Evolutionary conservation across 1,140 invertebrate genomes (phyloP).

Genomic region (Sinella curviseta): DNA sequence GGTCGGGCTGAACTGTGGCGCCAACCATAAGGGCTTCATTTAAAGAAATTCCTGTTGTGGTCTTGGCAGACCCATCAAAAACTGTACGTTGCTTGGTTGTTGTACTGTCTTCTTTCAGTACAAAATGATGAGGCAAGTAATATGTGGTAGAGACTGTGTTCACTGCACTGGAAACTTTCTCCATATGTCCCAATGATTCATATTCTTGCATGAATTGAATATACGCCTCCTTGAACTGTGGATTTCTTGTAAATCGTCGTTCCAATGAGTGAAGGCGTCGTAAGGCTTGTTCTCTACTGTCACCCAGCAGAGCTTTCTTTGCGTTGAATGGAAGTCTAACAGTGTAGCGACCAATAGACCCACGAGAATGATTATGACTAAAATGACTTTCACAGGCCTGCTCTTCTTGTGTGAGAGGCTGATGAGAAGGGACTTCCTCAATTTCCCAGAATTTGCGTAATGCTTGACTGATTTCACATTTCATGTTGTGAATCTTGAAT

Average conservation of each 20-base stretch:
- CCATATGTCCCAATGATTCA: slow-evolving; percentile 28
- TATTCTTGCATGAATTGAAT: slow-evolving; percentile 13
- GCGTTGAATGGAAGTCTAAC: slow-evolving; percentile 47
- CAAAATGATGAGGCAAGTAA: slow-evolving; percentile 50
- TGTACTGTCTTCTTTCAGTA: slow-evolving; percentile 45
- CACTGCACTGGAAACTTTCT: background rate
- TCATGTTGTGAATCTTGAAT: background rate
- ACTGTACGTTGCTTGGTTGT: slow-evolving; percentile 49
- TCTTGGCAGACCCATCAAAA: slow-evolving; percentile 46
- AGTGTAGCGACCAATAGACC: slow-evolving; percentile 37
- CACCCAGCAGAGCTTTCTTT: slow-evolving; percentile 29
- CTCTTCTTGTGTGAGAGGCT: slow-evolving; percentile 25
- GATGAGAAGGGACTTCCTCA: slow-evolving; percentile 34
- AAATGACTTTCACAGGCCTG: slow-evolving; percentile 46
- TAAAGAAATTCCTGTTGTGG: slow-evolving; percentile 46
- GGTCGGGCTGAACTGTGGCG: slow-evolving; percentile 55
- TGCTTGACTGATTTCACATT: background rate
- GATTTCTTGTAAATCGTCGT: background rate
- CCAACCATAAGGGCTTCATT: slow-evolving; percentile 49
- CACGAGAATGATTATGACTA: slow-evolving; percentile 29
- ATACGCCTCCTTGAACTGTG: background rate
- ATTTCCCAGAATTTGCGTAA: background rate
- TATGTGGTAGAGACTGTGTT: background rate
- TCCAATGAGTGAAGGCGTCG: background rate
- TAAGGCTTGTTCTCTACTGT: slow-evolving; percentile 23